These are phyloP conservation scores for Mimumesa dahlbomi DNA, from an alignment of 2,888 invertebrate species.

Conservation along the genomic window DNA sequence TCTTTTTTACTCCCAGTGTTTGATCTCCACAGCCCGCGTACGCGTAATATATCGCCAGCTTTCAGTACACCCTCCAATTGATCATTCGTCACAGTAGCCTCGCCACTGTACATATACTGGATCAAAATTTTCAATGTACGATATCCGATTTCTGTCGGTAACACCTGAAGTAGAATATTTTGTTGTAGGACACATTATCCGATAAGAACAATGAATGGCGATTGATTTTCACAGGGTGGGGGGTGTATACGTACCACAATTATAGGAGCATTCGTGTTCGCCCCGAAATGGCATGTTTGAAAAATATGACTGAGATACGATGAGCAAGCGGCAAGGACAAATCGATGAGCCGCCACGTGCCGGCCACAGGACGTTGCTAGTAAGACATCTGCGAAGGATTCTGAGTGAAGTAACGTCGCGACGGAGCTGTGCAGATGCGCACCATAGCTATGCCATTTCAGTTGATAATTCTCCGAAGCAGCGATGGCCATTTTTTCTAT, in stretches of 20 bases:
- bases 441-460: constrained; percentile 94
- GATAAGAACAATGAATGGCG: neutral
- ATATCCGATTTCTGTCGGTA: constrained; percentile 90
- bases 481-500: constrained; percentile 81
- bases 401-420: constrained; percentile 88
- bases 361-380: constrained; percentile 89
- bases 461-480: constrained; percentile 89
- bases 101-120: constrained; percentile 93
- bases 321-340: constrained; percentile 91
- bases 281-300: constrained; percentile 79
- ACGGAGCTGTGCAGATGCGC: constrained; percentile 91
- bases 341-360: constrained; percentile 92
- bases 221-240: too few species aligned
- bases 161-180: constrained; percentile 79
- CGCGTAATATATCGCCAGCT: constrained; percentile 91
- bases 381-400: constrained; percentile 91
- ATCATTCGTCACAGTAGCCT: constrained; percentile 92
- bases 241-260: constrained; percentile 71
- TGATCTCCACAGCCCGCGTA: constrained; percentile 88
- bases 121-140: constrained; percentile 90
- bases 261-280: constrained; percentile 78
- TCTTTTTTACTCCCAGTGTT: constrained; percentile 75
- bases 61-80: constrained; percentile 90
- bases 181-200: neutral
- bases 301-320: constrained; percentile 84